These are phyloP conservation scores for Helarctos malayanus DNA, from an alignment of 2,797 vertebrate genomes.

Conservation along the genomic window DNA sequence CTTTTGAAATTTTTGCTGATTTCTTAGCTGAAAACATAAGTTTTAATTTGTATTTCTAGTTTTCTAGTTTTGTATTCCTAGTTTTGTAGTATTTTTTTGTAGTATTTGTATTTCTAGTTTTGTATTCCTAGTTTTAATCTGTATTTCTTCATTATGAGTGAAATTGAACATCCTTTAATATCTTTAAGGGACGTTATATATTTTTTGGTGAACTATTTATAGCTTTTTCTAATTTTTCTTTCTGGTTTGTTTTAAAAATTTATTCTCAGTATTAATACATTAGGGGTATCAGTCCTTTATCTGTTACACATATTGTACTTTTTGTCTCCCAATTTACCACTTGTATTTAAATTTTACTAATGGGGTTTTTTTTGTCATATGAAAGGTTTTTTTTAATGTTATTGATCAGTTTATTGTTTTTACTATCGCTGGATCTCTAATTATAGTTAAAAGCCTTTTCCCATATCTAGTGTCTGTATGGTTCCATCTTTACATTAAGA, in stretches of 20 bases:
- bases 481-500: background rate
- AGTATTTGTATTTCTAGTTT: too few relatives aligned
- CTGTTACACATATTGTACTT: background rate
- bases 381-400: slow-evolving; percentile 28
- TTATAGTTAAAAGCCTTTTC: background rate
- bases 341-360: background rate
- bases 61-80: too few relatives aligned
- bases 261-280: background rate
- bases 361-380: background rate
- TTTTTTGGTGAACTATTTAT: background rate
- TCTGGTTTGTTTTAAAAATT: slow-evolving; percentile 42
- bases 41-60: background rate
- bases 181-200: background rate
- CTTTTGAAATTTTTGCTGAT: background rate
- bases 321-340: background rate
- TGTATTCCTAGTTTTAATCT: background rate
- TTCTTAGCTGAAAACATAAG: slow-evolving; percentile 32
- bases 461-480: background rate
- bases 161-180: background rate
- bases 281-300: background rate
- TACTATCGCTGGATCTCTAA: background rate
- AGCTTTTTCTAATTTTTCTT: background rate
- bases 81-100: too few relatives aligned
- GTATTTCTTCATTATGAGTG: slow-evolving; percentile 1
- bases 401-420: background rate